These are phyloP conservation scores for Andrena cerasifolii DNA, from an alignment of 1,140 invertebrate genomes.

Conservation along the genomic window DNA sequence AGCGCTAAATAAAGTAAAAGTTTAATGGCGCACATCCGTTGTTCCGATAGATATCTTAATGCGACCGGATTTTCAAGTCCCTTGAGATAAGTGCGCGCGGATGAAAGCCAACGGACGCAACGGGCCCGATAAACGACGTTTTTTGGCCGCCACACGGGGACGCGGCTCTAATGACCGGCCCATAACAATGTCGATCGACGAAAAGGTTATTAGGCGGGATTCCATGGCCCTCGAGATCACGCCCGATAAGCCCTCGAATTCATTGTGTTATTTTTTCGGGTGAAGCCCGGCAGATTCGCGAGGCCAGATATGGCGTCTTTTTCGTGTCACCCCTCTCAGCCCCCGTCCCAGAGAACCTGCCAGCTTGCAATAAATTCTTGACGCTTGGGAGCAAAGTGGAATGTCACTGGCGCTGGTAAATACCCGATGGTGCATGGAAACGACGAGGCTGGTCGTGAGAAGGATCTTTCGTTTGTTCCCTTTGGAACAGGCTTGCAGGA, in stretches of 20 bases:
- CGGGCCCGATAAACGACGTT: conserved; percentile 65
- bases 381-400: background rate
- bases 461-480: no score
- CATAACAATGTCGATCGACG: conserved; percentile 67
- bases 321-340: background rate
- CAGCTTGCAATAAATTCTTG: conserved; percentile 31
- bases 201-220: conserved; percentile 64
- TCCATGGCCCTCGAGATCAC: conserved; percentile 54
- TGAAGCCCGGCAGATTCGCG: conserved; percentile 4
- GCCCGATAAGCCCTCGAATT: conserved; percentile 54
- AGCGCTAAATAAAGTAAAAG: conserved; percentile 81
- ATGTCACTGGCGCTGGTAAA: background rate
- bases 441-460: background rate
- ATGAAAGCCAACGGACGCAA: conserved; percentile 62
- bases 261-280: conserved; percentile 59
- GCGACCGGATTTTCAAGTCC: conserved; percentile 82
- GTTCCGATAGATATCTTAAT: conserved; percentile 82
- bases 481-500: no score
- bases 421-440: background rate
- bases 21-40: conserved; percentile 82
- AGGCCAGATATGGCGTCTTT: conserved; percentile 23
- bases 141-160: conserved; percentile 47
- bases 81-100: conserved; percentile 69
- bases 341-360: background rate
- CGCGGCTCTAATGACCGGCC: conserved; percentile 58